Conservation (phyloP, 1,140 invertebrate genomes). For the Paralvinella palmiformis region DNA sequence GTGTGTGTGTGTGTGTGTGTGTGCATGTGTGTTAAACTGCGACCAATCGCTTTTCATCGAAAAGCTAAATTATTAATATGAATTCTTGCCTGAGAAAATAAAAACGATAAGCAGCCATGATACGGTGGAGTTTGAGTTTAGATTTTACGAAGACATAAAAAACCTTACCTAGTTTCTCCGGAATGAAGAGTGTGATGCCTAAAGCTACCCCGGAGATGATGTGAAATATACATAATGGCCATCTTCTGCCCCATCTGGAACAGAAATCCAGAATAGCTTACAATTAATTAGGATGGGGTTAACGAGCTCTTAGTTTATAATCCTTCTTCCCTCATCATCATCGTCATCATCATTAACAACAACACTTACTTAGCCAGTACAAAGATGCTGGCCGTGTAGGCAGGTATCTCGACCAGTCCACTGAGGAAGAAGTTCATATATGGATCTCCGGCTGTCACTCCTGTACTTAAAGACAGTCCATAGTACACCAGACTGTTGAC, state of each 20-base stretch:
- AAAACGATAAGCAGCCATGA: too few species aligned
- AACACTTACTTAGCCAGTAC: slow-evolving; percentile 29
- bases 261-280: background rate
- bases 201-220: slow-evolving; percentile 35
- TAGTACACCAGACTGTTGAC: slow-evolving; percentile 43
- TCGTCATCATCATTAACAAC: background rate
- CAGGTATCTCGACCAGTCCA: slow-evolving; percentile 42
- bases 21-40: too few species aligned
- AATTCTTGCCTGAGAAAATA: background rate
- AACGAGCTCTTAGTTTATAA: background rate
- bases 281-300: background rate
- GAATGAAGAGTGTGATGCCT: slow-evolving; percentile 33
- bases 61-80: background rate
- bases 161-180: slow-evolving; percentile 29
- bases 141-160: too few species aligned
- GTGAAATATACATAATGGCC: slow-evolving; percentile 32
- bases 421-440: slow-evolving; percentile 43
- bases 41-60: slow-evolving; percentile 6
- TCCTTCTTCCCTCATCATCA: background rate
- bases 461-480: slow-evolving; percentile 40
- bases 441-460: slow-evolving; percentile 35
- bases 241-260: slow-evolving; percentile 34
- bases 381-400: slow-evolving; percentile 34
- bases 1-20: too few species aligned
- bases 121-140: too few species aligned